Evolutionary conservation across 2,888 invertebrate species (phyloP).

Genomic region (Trypoxylon attenuatum): DNA sequence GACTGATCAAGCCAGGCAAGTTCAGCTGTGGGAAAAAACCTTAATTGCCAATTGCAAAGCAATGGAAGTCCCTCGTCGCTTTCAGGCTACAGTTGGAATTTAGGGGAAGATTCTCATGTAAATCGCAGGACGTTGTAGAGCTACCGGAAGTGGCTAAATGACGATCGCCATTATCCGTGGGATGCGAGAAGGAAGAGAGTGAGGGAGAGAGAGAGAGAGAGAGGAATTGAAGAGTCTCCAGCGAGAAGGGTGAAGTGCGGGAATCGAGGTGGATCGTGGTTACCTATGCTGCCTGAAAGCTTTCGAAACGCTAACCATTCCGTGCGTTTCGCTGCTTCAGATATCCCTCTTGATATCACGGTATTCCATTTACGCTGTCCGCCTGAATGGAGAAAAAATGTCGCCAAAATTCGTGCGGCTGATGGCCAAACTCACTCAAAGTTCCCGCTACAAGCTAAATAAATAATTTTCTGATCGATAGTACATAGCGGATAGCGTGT

Average conservation of each 20-base stretch:
- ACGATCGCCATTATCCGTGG: conserved; percentile 55
- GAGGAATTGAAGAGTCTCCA: conserved; percentile 1
- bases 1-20: no score
- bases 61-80: no score
- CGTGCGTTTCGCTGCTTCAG: conserved; percentile 35
- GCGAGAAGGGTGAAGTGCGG: neutral
- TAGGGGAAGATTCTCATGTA: conserved; percentile 45
- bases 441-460: neutral
- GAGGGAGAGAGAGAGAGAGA: neutral
- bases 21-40: no score
- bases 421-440: conserved; percentile 8
- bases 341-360: conserved; percentile 38
- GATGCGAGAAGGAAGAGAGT: conserved; percentile 12
- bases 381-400: conserved; percentile 26
- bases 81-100: conserved; percentile 29
- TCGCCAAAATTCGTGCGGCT: conserved; percentile 23
- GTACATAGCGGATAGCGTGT: no score
- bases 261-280: conserved; percentile 30
- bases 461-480: neutral
- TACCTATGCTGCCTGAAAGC: conserved; percentile 46
- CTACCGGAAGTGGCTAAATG: conserved; percentile 54
- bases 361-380: conserved; percentile 32
- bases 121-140: conserved; percentile 42
- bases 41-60: no score
- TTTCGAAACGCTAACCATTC: conserved; percentile 47